Evolutionary conservation across 2,797 vertebrate species (phyloP).

Genomic region (Anguilla pacifica): DNA sequence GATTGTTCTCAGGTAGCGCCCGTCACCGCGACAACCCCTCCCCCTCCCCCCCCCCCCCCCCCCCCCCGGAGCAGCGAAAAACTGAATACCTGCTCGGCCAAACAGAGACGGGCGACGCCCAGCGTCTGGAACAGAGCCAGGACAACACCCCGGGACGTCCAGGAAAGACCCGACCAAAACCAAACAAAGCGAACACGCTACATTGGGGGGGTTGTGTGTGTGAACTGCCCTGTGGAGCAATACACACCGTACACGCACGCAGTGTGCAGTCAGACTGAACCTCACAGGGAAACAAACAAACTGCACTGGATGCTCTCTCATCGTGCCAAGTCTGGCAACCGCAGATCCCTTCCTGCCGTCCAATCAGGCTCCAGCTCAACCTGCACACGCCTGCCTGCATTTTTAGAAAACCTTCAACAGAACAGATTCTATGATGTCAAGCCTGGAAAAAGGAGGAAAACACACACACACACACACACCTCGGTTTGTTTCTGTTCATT

Average conservation of each 20-base stretch:
- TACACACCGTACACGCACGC: too few species aligned
- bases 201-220: too few species aligned
- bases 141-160: not conserved
- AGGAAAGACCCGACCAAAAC: not conserved
- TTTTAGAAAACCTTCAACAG: not conserved
- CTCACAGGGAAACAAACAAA: not conserved
- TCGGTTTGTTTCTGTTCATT: not conserved
- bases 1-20: slow-evolving; percentile 53
- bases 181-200: not conserved
- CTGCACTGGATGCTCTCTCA: not conserved
- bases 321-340: not conserved
- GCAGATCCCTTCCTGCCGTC: not conserved
- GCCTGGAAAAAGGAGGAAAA: not conserved
- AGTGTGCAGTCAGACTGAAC: not conserved
- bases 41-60: too few species aligned
- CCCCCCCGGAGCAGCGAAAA: slow-evolving; percentile 18
- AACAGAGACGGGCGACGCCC: slow-evolving; percentile 16
- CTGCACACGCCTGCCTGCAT: not conserved
- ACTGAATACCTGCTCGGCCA: slow-evolving; percentile 20
- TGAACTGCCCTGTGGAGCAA: too few species aligned
- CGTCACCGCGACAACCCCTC: slow-evolving; percentile 52
- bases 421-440: not conserved
- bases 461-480: too few species aligned
- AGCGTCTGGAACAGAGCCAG: not conserved
- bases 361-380: not conserved